phyloP scores from a whole-genome alignment of 2,888 invertebrate species.

The Phengaris alcon region DNA sequence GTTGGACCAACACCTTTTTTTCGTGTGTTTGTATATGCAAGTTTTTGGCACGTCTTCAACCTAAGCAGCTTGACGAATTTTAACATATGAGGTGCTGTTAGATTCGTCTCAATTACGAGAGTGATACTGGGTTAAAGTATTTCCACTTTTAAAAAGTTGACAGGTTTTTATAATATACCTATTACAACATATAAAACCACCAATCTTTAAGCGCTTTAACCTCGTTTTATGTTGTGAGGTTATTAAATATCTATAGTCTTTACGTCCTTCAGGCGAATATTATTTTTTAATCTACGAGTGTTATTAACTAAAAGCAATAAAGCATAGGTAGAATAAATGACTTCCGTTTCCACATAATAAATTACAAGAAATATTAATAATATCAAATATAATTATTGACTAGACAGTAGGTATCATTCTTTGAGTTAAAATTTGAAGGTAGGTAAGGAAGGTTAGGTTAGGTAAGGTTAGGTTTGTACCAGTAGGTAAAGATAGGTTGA shows the following conservation, averaged over 20 bases:
- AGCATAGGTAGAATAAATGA: conserved; percentile 23
- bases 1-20: too few species aligned
- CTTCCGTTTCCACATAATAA: conserved; percentile 6
- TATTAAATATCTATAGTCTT: neutral
- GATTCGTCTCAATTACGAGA: too few species aligned
- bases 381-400: conserved; percentile 43
- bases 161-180: too few species aligned
- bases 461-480: too few species aligned
- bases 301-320: conserved; percentile 28
- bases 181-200: too few species aligned
- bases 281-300: conserved; percentile 2
- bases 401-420: conserved; percentile 44
- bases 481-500: neutral
- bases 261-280: neutral
- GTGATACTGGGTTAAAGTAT: too few species aligned
- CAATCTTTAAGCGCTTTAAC: too few species aligned
- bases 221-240: neutral
- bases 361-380: neutral
- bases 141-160: too few species aligned
- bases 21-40: too few species aligned
- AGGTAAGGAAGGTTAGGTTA: neutral
- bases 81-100: too few species aligned
- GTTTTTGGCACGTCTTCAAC: too few species aligned
- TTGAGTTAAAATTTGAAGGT: conserved; percentile 33
- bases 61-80: too few species aligned